Conservation (phyloP, 2,797 vertebrate species). For the Borostomias antarcticus region DNA sequence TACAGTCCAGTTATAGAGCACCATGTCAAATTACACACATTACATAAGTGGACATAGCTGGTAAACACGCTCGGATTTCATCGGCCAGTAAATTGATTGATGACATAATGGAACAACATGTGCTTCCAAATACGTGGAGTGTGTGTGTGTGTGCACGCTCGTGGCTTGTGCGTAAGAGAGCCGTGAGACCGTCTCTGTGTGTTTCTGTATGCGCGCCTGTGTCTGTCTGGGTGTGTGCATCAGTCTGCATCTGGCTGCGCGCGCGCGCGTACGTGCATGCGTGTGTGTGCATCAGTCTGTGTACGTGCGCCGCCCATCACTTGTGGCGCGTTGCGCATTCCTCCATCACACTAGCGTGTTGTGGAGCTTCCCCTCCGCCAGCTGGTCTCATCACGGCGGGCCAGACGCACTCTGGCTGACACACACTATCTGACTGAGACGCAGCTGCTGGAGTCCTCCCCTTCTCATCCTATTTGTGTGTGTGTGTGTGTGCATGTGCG, state of each 20-base stretch:
- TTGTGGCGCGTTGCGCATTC: too few relatives aligned
- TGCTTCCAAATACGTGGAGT: background rate
- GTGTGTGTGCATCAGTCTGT: too few relatives aligned
- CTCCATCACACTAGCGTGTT: background rate
- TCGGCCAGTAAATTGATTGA: conserved; percentile 36
- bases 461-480: background rate
- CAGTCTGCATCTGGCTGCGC: too few relatives aligned
- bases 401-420: background rate
- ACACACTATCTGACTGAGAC: background rate
- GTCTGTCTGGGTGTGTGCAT: background rate
- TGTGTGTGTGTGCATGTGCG: background rate
- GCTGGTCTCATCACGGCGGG: background rate
- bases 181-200: too few relatives aligned
- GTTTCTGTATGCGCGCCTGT: background rate
- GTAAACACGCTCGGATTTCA: conserved; percentile 8
- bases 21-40: background rate
- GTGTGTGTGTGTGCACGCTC: conserved; percentile 5
- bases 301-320: too few relatives aligned
- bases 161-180: too few relatives aligned
- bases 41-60: conserved; percentile 3
- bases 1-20: background rate
- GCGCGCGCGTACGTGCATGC: too few relatives aligned
- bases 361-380: background rate
- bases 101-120: conserved; percentile 28
- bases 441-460: conserved; percentile 5